Percentiles rank a stretch among this genome's conserved stretches.
Evolutionary conservation across 2,797 vertebrate species (phyloP).

Genomic region (Micropoecilia bifurca): DNA sequence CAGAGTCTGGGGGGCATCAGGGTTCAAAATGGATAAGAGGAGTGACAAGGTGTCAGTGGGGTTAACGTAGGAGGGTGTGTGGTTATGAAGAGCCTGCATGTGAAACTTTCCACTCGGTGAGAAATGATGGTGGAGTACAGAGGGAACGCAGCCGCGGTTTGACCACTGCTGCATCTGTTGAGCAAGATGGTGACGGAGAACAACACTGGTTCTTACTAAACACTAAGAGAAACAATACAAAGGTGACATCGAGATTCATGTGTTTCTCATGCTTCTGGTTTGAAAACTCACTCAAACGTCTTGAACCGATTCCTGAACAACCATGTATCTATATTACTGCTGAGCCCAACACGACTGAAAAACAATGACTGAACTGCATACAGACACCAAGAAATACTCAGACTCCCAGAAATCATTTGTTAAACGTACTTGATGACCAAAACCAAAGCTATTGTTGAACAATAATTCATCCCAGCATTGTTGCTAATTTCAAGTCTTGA

Average conservation of each 20-base stretch:
- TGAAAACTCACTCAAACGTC: background rate
- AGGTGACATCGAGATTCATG: background rate
- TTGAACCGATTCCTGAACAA: background rate
- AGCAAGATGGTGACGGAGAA: background rate
- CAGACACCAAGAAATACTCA: background rate
- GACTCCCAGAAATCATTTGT: background rate
- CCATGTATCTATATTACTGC: background rate
- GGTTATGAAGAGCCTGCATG: slow-evolving; percentile 16
- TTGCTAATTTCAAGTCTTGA: background rate
- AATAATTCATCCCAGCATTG: background rate
- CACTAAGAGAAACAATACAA: background rate
- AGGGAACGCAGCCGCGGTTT: slow-evolving; percentile 45
- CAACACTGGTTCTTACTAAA: background rate
- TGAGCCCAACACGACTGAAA: background rate
- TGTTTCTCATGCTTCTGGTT: background rate
- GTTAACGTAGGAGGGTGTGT: slow-evolving; percentile 16
- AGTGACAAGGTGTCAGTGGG: background rate
- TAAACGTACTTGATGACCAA: background rate
- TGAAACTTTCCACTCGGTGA: slow-evolving; percentile 39
- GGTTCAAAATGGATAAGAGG: background rate
- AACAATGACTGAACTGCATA: background rate
- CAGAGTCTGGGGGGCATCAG: background rate
- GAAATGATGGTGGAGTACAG: slow-evolving; percentile 6
- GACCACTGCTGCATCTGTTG: slow-evolving; percentile 3
- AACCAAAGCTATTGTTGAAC: background rate